These are phyloP conservation scores for Pangasius krempfi DNA, from an alignment of 2,797 vertebrate genomes.

Conservation along the genomic window DNA sequence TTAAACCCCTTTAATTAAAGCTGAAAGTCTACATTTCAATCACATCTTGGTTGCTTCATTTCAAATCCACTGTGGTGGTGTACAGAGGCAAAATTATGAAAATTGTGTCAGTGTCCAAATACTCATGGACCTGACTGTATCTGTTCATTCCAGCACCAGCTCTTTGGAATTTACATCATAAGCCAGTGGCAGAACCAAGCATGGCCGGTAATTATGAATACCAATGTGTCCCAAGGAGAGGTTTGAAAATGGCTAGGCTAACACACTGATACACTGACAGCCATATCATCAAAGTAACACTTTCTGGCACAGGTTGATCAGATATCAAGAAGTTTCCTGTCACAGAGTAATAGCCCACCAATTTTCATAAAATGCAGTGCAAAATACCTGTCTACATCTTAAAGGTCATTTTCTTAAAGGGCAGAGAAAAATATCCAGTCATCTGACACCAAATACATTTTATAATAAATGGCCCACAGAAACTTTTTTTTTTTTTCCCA, in stretches of 20 bases:
- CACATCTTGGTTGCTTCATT: too few relatives aligned
- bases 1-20: too few relatives aligned
- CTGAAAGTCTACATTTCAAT: too few relatives aligned
- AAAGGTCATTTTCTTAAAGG: slow-evolving; percentile 23
- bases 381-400: neutral
- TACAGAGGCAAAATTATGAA: too few relatives aligned
- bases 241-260: neutral
- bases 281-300: neutral
- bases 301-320: neutral
- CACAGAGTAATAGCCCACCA: neutral
- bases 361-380: neutral
- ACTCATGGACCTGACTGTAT: too few relatives aligned
- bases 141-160: neutral
- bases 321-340: neutral
- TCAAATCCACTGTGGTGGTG: too few relatives aligned
- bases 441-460: neutral
- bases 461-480: neutral
- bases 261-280: neutral
- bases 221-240: neutral
- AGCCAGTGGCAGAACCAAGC: neutral
- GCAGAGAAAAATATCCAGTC: neutral
- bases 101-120: too few relatives aligned
- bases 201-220: neutral
- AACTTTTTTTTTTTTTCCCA: neutral
- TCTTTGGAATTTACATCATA: neutral